These are phyloP conservation scores for Caiman crocodilus DNA, from an alignment of 2,797 vertebrate species.

Conservation along the genomic window DNA sequence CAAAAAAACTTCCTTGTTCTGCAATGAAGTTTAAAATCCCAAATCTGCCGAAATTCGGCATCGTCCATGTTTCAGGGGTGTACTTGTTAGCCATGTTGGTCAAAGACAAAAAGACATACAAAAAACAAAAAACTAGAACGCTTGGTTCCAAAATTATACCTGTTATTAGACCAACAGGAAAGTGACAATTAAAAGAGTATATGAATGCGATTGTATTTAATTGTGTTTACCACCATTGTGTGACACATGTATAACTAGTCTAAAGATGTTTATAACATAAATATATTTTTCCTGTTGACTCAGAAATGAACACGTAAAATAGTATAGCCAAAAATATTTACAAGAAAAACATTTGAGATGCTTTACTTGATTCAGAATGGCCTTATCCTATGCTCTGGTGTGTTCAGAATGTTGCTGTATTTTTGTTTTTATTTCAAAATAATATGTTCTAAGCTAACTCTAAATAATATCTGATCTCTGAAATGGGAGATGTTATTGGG, in stretches of 20 bases:
- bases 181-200: no score
- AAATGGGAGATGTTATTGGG: background rate
- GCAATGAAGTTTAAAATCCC: no score
- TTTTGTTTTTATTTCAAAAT: conserved; percentile 42
- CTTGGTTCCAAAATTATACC: no score
- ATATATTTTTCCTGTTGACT: background rate
- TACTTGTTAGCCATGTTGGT: no score
- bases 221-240: conserved; percentile 20
- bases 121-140: no score
- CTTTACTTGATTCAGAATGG: conserved; percentile 4
- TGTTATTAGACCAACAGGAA: no score
- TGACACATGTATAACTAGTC: conserved; percentile 24
- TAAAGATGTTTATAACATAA: conserved; percentile 22
- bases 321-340: conserved; percentile 7
- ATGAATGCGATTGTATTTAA: background rate
- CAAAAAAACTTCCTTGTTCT: no score
- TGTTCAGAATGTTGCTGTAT: conserved; percentile 30
- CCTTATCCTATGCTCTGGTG: conserved; percentile 50
- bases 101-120: no score
- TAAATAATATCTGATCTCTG: background rate
- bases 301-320: conserved; percentile 29
- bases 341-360: background rate
- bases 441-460: conserved; percentile 45
- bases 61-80: no score
- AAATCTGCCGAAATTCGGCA: no score